Conservation (phyloP, 2,797 vertebrate genomes). For the Enteromius viviparus region DNA sequence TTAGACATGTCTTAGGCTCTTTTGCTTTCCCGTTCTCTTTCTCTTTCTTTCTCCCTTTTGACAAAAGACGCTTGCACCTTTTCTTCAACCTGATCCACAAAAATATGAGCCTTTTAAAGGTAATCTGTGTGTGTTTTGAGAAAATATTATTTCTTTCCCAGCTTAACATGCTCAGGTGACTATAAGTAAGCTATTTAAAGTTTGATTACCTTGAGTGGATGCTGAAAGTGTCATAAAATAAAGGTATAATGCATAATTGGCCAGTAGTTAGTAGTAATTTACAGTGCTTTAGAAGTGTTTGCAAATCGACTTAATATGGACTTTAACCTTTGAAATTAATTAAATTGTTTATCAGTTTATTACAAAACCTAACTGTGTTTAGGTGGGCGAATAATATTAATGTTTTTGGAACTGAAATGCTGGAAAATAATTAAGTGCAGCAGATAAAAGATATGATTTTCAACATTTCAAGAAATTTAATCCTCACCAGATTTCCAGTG, state of each 20-base stretch:
- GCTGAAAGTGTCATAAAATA: background rate
- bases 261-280: background rate
- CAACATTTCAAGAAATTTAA: background rate
- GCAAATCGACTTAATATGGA: background rate
- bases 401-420: background rate
- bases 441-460: background rate
- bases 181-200: background rate
- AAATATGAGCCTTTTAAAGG: background rate
- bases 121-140: background rate
- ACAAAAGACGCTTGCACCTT: slow-evolving; percentile 1
- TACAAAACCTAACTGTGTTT: background rate
- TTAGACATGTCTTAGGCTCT: slow-evolving; percentile 51
- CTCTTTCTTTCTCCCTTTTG: background rate
- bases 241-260: background rate
- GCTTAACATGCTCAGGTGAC: background rate
- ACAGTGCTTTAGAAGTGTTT: background rate
- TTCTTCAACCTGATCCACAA: background rate
- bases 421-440: background rate
- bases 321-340: background rate
- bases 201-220: slow-evolving; percentile 10
- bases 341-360: background rate
- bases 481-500: too few relatives aligned
- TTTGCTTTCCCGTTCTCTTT: slow-evolving; percentile 10
- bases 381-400: background rate
- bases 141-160: background rate